Base-by-base conservation (phyloP, 2,113 vertebrate genomes). In the Nipponia nippon region DNA sequence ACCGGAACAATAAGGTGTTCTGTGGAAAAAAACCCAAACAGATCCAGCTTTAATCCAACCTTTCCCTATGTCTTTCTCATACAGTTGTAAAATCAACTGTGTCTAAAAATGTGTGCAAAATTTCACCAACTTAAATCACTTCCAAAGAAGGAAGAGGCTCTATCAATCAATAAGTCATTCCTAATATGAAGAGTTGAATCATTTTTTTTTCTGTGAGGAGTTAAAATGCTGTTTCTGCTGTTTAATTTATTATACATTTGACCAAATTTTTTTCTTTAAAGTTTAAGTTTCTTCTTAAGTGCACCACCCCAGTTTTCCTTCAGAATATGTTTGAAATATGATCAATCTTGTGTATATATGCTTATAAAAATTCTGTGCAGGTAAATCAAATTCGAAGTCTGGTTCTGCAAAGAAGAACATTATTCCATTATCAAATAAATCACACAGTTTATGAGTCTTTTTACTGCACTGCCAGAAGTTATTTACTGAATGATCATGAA, bases 361-460 rank as follows among this genome's bases (percentile, higher is more conserved):
- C 67, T 82, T 82, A 89, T 94, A 94, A 93, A 96, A 90, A 71
- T 82, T 91, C 81, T 58, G n/a, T 69, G 73, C 63, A 93, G 79
- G 61, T 91, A 96, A 95, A 97, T 93, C 62, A 94, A 83, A 90
- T 92, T 83, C 79, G 63, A 94, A 93, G 84, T 92, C 81, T 90
- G 63, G 52, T 58, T 76, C 78, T 96, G 76, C 75, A 84, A 93
- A 95, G 95, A 87, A 95, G 89, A 92, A 91, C 78, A 61, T 95
- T 92, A 87, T 88, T 95, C 91, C 76, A 87, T 96, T 97, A 94
- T 87, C 62, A 89, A 93, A 95, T 97, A 95, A 97, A 97, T 97
- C 93, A 93, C 42, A 56, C 27, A 27, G 78, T 95, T 95, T 97
- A 96, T 96, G 94, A 87, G 67, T 97, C 56, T 84, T 96, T 95